These are phyloP conservation scores for Phaethornis superciliosus DNA, from an alignment of 2,113 vertebrate species.

Conservation along the genomic window DNA sequence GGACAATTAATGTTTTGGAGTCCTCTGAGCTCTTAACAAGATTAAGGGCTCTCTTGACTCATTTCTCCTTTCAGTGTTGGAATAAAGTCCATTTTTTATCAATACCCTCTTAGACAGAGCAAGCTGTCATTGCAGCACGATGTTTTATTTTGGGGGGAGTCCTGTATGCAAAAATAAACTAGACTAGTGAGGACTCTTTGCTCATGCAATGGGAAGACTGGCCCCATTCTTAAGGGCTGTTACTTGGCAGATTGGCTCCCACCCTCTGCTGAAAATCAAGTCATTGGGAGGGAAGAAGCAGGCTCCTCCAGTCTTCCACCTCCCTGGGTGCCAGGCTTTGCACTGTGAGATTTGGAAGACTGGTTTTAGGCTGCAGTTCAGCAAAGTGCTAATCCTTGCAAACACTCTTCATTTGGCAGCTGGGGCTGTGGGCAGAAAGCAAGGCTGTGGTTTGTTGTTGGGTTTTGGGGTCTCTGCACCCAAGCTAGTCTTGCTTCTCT, in stretches of 20 bases:
- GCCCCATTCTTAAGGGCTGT: background rate
- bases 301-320: background rate
- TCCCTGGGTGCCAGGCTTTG: background rate
- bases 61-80: background rate
- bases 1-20: background rate
- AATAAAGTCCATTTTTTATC: background rate
- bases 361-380: background rate
- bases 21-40: background rate
- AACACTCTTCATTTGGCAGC: background rate
- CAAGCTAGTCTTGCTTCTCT: background rate
- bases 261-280: background rate
- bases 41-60: background rate
- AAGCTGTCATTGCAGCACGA: background rate
- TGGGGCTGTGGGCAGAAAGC: rapidly evolving
- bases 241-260: background rate
- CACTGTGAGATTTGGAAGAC: rapidly evolving
- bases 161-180: background rate
- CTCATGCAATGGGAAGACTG: background rate
- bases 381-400: rapidly evolving
- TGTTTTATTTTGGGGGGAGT: background rate
- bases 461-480: background rate
- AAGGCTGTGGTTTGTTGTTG: background rate
- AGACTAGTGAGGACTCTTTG: background rate
- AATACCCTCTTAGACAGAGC: background rate
- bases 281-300: rapidly evolving